Conservation (phyloP, 2,797 vertebrate species). For the Notoglanidium macrostoma region DNA sequence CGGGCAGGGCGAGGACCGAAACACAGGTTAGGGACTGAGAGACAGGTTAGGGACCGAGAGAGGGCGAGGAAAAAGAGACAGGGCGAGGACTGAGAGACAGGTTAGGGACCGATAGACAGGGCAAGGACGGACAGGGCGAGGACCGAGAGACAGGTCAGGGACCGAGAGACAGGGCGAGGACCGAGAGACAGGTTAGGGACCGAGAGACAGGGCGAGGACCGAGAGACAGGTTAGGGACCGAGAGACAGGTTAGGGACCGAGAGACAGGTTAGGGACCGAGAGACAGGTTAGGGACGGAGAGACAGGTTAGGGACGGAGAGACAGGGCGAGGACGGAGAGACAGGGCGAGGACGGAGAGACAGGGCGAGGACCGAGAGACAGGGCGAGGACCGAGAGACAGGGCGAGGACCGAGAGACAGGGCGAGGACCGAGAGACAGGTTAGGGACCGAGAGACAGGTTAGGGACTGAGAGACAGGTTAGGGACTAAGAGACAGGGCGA, state of each 20-base stretch:
- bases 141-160: not conserved
- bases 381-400: not conserved
- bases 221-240: not conserved
- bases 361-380: not conserved
- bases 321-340: too few relatives aligned
- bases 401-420: not conserved
- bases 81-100: too few relatives aligned
- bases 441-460: not conserved
- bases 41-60: too few relatives aligned
- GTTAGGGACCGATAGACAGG: too few relatives aligned
- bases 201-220: not conserved
- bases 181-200: not conserved
- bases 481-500: too few relatives aligned
- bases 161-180: too few relatives aligned
- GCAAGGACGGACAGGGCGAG: not conserved
- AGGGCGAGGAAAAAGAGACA: too few relatives aligned
- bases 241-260: too few relatives aligned
- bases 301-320: too few relatives aligned
- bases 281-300: too few relatives aligned
- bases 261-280: too few relatives aligned
- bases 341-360: not conserved
- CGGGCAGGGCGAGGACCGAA: not conserved
- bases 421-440: not conserved
- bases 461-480: not conserved
- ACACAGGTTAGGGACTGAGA: not conserved